Percentiles rank a stretch among this genome's conserved stretches.
These are phyloP conservation scores for Cebus imitator DNA, from an alignment of 2,113 vertebrate genomes.

Conservation along the genomic window DNA sequence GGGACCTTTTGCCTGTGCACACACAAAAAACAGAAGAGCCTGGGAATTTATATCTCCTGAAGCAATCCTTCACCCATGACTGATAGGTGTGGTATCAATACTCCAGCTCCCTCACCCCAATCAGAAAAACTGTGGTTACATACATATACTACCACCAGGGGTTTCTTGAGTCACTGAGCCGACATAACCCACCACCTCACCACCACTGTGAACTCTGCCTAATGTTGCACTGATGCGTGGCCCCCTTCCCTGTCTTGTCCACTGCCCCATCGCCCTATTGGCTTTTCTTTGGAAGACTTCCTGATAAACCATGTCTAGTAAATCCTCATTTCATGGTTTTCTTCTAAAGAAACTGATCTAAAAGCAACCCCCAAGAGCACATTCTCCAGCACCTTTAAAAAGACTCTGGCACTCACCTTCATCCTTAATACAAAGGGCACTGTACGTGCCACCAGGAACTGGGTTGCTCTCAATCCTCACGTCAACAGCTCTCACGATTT, in stretches of 20 bases:
- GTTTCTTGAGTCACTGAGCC: not conserved
- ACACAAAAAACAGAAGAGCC: not conserved
- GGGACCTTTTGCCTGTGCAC: not conserved
- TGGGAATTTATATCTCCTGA: not conserved
- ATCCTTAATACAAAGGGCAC: conserved; percentile 93
- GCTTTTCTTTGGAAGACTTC: not conserved
- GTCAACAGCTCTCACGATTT: conserved; percentile 85
- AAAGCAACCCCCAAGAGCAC: not conserved
- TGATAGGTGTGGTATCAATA: not conserved
- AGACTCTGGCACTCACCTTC: conserved; percentile 87
- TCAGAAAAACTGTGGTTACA: not conserved
- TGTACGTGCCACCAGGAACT: conserved; percentile 81
- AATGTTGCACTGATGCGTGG: not conserved
- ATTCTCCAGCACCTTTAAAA: not conserved
- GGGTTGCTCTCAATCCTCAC: conserved; percentile 89
- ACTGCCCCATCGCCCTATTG: not conserved
- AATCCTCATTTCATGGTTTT: not conserved
- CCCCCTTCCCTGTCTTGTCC: not conserved
- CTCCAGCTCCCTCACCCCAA: not conserved
- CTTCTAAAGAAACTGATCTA: not conserved
- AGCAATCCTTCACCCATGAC: not conserved
- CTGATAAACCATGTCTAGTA: not conserved
- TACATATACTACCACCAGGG: not conserved
- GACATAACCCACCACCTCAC: not conserved
- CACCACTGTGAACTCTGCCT: not conserved